Percentiles rank a stretch among this genome's conserved stretches.
Conservation (phyloP, 2,113 vertebrate genomes). For the Turnix velox region DNA sequence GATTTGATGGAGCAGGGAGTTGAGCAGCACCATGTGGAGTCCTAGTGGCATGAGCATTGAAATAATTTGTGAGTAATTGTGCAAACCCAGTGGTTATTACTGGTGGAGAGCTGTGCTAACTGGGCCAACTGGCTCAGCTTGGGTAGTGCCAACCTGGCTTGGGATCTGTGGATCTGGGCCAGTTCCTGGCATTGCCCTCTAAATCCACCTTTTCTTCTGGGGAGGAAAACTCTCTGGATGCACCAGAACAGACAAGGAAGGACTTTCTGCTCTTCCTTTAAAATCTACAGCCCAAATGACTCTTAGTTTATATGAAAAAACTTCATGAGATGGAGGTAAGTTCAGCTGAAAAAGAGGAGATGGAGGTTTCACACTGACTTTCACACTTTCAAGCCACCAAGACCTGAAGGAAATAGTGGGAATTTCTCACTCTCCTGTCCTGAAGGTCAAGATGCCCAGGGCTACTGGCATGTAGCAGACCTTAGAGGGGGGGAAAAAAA, state of each 20-base stretch:
- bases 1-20: not conserved
- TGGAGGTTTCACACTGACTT: fast-evolving
- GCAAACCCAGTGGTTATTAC: not conserved
- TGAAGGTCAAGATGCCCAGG: not conserved
- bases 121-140: not conserved
- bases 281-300: fast-evolving
- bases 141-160: not conserved
- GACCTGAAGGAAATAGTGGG: not conserved
- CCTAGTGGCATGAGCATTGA: not conserved
- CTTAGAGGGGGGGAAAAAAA: not conserved
- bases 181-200: not conserved
- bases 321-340: not conserved
- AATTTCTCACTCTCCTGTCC: not conserved
- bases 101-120: fast-evolving
- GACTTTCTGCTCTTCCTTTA: not conserved
- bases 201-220: not conserved
- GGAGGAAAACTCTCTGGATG: fast-evolving
- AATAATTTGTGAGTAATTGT: not conserved
- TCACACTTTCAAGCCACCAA: not conserved
- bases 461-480: not conserved
- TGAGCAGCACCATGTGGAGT: fast-evolving
- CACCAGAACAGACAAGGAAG: not conserved
- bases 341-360: not conserved
- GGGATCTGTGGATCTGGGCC: fast-evolving
- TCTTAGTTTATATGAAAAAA: not conserved